Evolutionary conservation across 1,140 invertebrate genomes (phyloP), one percentile per base, ranked within the genome.

Genomic region (Megalopta genalis): DNA sequence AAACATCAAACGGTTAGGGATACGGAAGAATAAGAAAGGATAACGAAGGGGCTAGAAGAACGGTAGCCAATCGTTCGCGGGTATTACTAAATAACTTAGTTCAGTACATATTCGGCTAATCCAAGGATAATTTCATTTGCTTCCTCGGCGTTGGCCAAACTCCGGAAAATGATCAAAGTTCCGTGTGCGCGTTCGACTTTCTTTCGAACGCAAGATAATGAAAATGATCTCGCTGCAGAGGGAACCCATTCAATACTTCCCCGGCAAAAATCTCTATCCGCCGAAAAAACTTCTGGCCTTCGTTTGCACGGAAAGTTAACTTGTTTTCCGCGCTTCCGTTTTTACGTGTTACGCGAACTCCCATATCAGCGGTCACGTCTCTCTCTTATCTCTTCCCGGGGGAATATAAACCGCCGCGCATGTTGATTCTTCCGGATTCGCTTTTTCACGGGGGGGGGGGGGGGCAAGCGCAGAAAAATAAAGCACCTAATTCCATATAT

Each of bases 171-270:
- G 39, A 21, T 54, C 52, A 7, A 67, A 68, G 5, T 75, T 67
- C 57, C 37, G 10, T 42, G 39, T 16, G 10, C 12, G 1, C 6
- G 8, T 52, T 6, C 23, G n/a, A 4, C n/a, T 63, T 23, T 39
- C 70, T 42, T 8, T 32, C 37, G 23, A 25, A 37, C 67, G 27
- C 18, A 1, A 10, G 16, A 63, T 60, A 32, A 39, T 77, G 67
- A 77, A 70, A 77, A 77, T 63, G 70, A 77, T 42, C 67, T 52
- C 27, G 10, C 0, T 9, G 5, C n/a, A 4, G 27, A 42, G 42
- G 27, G 12, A 70, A 39, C 49, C 46, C n/a, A 63, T 77, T 46
- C 54, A 16, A 37, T 70, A 49, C 3, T 16, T 32, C 59, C 32
- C 14, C 57, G 4, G 21, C 2, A 42, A 63, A 46, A 69, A 69